Conservation (phyloP, 2,797 vertebrate genomes). For the Artibeus jamaicensis region DNA sequence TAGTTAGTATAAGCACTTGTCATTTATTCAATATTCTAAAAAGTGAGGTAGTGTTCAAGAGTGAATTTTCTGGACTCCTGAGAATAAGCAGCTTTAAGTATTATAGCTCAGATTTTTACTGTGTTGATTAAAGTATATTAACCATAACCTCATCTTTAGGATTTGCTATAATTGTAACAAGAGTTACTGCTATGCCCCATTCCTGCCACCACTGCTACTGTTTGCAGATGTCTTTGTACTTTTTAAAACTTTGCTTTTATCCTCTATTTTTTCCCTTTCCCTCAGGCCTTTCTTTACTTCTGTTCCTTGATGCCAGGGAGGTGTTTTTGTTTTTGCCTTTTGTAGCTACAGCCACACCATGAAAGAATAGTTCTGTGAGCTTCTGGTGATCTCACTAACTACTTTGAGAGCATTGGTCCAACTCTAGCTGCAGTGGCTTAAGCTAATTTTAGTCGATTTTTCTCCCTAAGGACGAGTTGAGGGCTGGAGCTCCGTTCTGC, state of each 20-base stretch:
- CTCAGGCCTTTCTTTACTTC: background rate
- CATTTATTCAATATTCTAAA: background rate
- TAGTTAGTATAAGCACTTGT: background rate
- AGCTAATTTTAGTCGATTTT: background rate
- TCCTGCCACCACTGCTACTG: background rate
- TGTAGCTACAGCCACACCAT: background rate
- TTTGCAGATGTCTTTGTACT: background rate
- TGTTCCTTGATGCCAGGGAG: background rate
- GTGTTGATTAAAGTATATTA: background rate
- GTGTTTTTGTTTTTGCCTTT: background rate
- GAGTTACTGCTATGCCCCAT: background rate
- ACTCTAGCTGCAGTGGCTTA: background rate
- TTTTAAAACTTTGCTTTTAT: background rate
- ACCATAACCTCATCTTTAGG: background rate
- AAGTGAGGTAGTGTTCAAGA: background rate
- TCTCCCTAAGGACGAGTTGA: background rate
- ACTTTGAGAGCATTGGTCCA: slow-evolving; percentile 3
- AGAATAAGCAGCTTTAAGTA: background rate
- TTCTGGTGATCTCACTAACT: background rate
- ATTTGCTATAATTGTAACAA: background rate
- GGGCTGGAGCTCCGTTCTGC: background rate
- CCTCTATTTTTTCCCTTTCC: background rate
- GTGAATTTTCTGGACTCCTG: background rate
- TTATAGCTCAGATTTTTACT: background rate
- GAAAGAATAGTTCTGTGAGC: background rate